phyloP scores from a whole-genome alignment of 2,888 invertebrate genomes.

The Leptopilina myrica region DNA sequence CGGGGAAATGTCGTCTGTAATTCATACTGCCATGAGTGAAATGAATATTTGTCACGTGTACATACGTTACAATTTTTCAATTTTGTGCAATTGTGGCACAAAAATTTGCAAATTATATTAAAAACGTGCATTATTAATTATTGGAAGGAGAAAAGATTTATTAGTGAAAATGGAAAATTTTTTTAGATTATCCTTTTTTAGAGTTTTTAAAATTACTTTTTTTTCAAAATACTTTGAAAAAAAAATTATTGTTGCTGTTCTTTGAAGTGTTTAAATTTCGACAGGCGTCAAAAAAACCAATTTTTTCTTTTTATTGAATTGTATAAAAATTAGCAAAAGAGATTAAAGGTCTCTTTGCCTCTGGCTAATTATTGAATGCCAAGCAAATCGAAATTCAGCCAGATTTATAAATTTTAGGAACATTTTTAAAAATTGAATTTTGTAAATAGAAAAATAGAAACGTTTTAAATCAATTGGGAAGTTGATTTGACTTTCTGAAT shows the following conservation, averaged over 20 bases:
- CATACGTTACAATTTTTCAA: slow-evolving; percentile 44
- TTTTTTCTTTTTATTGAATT: not conserved
- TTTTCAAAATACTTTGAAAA: not conserved
- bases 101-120: slow-evolving; percentile 9
- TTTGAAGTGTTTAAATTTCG: slow-evolving; percentile 16
- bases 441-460: not conserved
- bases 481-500: slow-evolving; percentile 1
- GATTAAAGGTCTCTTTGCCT: not conserved
- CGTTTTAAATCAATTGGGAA: slow-evolving; percentile 23
- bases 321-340: not conserved
- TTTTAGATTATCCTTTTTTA: not conserved
- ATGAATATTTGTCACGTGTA: slow-evolving; percentile 37
- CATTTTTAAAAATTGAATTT: slow-evolving; percentile 14
- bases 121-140: no score
- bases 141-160: not conserved
- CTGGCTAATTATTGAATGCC: slow-evolving; percentile 23
- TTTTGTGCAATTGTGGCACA: slow-evolving; percentile 55
- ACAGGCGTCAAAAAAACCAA: slow-evolving; percentile 5
- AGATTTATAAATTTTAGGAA: slow-evolving; percentile 25
- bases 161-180: not conserved
- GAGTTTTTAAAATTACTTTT: not conserved
- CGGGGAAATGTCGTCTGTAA: slow-evolving; percentile 38
- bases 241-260: slow-evolving; percentile 2
- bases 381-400: slow-evolving; percentile 18
- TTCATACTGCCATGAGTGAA: slow-evolving; percentile 62